A percentile compares a stretch with the other conserved stretches of the same genome.
These are phyloP conservation scores for Drosophila ochracea DNA, from an alignment of 2,888 invertebrate species.

Conservation along the genomic window DNA sequence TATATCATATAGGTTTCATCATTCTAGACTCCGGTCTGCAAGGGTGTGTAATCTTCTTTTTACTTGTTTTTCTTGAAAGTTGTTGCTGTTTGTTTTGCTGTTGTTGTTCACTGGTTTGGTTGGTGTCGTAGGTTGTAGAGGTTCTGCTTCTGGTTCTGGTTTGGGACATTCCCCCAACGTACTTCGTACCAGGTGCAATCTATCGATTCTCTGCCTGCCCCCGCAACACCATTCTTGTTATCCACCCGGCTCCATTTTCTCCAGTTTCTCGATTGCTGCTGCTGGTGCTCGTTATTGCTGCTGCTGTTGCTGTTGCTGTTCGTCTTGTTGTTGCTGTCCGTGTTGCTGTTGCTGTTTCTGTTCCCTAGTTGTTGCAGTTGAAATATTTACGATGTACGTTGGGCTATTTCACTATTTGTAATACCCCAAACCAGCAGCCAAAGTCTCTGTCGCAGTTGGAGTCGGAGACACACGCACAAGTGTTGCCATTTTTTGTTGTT, in stretches of 20 bases:
- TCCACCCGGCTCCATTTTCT: slow-evolving; percentile 12
- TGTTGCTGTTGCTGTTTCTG: slow-evolving; percentile 34
- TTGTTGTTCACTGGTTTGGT: slow-evolving; percentile 53
- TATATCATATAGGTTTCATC: background rate
- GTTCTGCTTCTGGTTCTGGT: slow-evolving; percentile 46
- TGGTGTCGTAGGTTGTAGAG: slow-evolving; percentile 74
- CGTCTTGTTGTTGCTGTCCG: slow-evolving; percentile 44
- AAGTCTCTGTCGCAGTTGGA: slow-evolving; percentile 24
- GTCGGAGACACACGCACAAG: slow-evolving; percentile 73
- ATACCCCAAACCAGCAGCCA: slow-evolving; percentile 33
- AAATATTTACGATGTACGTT: slow-evolving; percentile 81
- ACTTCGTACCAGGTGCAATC: slow-evolving; percentile 78
- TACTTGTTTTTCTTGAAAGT: slow-evolving; percentile 64
- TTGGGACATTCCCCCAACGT: slow-evolving; percentile 68
- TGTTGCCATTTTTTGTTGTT: slow-evolving; percentile 51
- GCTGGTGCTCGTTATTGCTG: slow-evolving; percentile 73
- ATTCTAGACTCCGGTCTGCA: background rate
- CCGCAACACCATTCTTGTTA: slow-evolving; percentile 25
- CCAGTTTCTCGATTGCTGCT: slow-evolving; percentile 47
- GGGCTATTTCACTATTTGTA: slow-evolving; percentile 79
- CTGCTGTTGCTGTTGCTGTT: too few relatives aligned
- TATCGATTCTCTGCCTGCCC: slow-evolving; percentile 69
- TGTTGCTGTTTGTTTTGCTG: slow-evolving; percentile 37
- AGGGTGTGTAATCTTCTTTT: background rate
- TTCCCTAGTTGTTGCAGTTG: slow-evolving; percentile 77